Base-by-base conservation (phyloP, 2,888 invertebrate species). In the Tuberolachnus salignus region DNA sequence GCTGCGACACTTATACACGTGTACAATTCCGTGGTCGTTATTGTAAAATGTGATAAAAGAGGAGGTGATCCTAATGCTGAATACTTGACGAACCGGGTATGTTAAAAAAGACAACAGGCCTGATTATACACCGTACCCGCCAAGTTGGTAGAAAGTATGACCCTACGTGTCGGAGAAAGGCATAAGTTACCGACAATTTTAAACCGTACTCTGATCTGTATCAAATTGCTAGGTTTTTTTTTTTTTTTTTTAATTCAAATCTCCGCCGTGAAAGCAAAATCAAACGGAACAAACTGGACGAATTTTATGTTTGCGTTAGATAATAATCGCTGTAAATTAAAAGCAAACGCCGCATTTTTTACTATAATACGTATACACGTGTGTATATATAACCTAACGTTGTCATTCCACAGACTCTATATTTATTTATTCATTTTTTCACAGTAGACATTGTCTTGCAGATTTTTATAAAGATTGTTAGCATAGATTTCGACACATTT, bases 101-200 rank as follows among this genome's bases (percentile, higher is more conserved):
- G 73, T 49, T 73, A 21, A 51, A 72, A 73, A 64, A 74, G 73
- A 74, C 73, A 74, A 74, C 53, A 74, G 73, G 42, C 51, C 73
- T 53, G 73, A 64, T 74, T 64, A 74, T 64, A 53, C 59, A 49
- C 63, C 19, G 16, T 34, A 34, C 6, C 34, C 6, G 34, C 4
- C 23, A 64, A 64, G 73, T 74, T 64, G 53, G 21, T 69, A 74
- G 73, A 74, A 74, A 74, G 73, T 74, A 64, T 64, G 73, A 74
- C 73, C 73, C 53, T 64, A 61, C 23, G 53, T n/a, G n/a, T 42
- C 63, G 73, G 73, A 74, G 73, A 74, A 74, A 74, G 73, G 73
- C 63, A 61, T 74, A 74, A 74, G 73, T 74, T 64, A 74, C 63
- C 21, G 42, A 23, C 73, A 42, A 16, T 74, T 74, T 74, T 8